Evolutionary conservation across 64 coral and sea anemone species (phyloP), one percentile per base, ranked within the genome.

Genomic region (Exaiptasia diaphana): DNA sequence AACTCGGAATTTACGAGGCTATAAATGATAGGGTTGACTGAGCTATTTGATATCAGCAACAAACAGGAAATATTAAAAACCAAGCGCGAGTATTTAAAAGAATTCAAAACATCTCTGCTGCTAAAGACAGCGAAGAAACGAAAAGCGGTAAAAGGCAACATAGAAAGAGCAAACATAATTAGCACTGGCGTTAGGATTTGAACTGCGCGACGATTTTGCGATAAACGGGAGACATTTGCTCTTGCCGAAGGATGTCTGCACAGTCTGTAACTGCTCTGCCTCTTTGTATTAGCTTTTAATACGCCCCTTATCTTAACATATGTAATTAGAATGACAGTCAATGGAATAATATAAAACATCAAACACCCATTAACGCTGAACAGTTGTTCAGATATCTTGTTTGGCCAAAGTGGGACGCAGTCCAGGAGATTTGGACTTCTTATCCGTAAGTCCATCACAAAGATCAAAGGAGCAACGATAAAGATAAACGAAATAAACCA

Each of bases 1-100:
- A 91, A 91, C 28, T 91, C 89, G 37, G 81, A 69, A 53, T 91
- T 91, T 4, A 85, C 50, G 3, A 85, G 52, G 18, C 71, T 71
- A 46, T 91, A 91, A 44, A 91, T 91, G 1, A 91, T 40, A 18
- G 80, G 81, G 31, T 91, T 91, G 9, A 77, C 74, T 10, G 81
- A 78, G 22, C 73, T 71, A 17, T 91, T 91, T 26, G 52, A 21
- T 13, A 79, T 25, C 12, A 91, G 13, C 0, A 91, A 41, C 0
- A 91, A 36, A 2, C 21, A 26, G 38, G 63, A 50, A 2, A 91
- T 38, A 18, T 77, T 76, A 21, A 25, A 60, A 41, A 69, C 8
- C 8, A 54, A 21, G 2, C 40, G 22, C 6, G 63, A 15, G 34
- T 79, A 58, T 30, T 42, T 45, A 10, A 54, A 48, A 2, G 38